A percentile compares a stretch with the other conserved stretches of the same genome.
phyloP scores from a whole-genome alignment of 2,797 vertebrate genomes.

The Manis javanica region DNA sequence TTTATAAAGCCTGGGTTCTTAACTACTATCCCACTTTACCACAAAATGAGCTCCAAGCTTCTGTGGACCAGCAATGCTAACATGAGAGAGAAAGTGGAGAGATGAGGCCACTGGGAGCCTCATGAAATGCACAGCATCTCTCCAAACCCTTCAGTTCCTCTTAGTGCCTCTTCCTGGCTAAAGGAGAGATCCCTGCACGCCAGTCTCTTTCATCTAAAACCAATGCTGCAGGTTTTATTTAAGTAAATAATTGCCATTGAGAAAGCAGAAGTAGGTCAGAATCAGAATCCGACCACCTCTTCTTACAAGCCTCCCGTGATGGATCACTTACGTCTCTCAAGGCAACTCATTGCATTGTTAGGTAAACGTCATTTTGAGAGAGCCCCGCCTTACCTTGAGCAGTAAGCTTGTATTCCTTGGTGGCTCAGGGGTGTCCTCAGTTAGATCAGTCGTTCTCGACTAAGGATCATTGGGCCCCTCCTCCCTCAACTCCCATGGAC shows the following conservation, averaged over 20 bases:
- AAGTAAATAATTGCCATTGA: neutral
- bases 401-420: neutral
- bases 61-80: neutral
- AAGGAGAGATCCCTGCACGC: neutral
- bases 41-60: neutral
- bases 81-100: neutral
- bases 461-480: neutral
- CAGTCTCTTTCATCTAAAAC: neutral
- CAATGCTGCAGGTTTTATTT: neutral
- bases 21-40: neutral
- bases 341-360: neutral
- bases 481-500: no score
- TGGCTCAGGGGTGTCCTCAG: neutral
- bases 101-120: neutral
- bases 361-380: neutral
- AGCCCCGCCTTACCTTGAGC: neutral
- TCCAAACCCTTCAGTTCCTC: neutral
- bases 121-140: neutral
- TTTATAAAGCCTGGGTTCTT: neutral
- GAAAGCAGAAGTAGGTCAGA: neutral
- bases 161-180: neutral
- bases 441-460: neutral
- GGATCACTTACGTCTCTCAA: neutral
- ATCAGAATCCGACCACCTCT: neutral
- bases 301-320: neutral